A percentile compares a stretch with the other conserved stretches of the same genome.
Conservation (phyloP, 2,797 vertebrate species). For the Melanotaenia parkinsoni region DNA sequence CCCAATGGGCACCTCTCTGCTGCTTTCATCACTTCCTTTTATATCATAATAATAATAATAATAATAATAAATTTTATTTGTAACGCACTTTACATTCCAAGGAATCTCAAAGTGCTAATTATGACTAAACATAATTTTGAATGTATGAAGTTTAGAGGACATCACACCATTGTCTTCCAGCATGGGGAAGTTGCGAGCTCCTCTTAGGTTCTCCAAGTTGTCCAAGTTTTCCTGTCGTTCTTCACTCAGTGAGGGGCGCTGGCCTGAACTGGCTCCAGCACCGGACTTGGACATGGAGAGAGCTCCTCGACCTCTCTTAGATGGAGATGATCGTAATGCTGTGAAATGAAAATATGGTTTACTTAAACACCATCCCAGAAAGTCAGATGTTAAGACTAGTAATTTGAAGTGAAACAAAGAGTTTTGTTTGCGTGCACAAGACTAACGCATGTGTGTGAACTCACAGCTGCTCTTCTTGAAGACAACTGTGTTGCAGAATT, state of each 20-base stretch:
- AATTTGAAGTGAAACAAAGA: neutral
- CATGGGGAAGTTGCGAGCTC: slow-evolving; percentile 85
- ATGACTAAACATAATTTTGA: neutral
- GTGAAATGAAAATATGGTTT: slow-evolving; percentile 10
- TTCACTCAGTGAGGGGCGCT: slow-evolving; percentile 88
- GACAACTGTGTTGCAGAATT: slow-evolving; percentile 92
- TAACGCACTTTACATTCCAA: no score
- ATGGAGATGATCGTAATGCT: slow-evolving; percentile 94
- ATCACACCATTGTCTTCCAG: slow-evolving; percentile 89
- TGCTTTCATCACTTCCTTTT: neutral
- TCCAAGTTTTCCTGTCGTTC: slow-evolving; percentile 87
- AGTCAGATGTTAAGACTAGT: neutral
- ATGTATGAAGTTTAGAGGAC: neutral
- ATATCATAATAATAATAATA: no score
- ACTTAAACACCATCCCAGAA: slow-evolving; percentile 7
- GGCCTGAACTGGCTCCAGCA: slow-evolving; percentile 84
- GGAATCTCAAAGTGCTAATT: no score
- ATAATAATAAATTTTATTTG: no score
- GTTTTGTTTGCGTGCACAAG: neutral
- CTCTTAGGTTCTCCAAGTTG: slow-evolving; percentile 84
- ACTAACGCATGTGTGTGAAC: slow-evolving; percentile 52
- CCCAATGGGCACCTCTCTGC: neutral
- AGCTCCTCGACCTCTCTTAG: slow-evolving; percentile 90
- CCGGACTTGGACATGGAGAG: slow-evolving; percentile 84
- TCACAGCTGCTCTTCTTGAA: slow-evolving; percentile 96